Evolutionary conservation across 2,797 vertebrate genomes (phyloP).

Genomic region (Neosilurus mollespiculum): DNA sequence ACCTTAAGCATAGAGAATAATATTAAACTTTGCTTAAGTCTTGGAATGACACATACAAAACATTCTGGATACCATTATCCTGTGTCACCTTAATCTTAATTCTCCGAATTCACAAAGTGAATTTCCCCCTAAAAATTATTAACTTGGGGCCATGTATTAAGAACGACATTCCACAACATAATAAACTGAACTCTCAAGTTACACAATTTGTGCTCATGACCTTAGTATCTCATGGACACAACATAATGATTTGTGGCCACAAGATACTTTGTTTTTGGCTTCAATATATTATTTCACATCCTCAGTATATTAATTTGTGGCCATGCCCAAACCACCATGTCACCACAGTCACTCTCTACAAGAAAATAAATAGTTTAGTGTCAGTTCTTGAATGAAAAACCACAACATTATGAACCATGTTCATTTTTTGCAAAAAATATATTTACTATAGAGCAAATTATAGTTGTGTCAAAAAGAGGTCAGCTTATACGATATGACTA

Average conservation of each 20-base stretch:
- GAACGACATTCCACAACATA: slow-evolving; percentile 9
- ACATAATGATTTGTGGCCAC: slow-evolving; percentile 15
- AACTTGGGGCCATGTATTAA: slow-evolving; percentile 13
- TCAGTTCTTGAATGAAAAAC: not conserved
- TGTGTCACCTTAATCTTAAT: not conserved
- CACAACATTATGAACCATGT: not conserved
- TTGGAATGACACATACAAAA: not conserved
- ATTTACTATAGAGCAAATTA: not conserved
- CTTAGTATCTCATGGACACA: slow-evolving; percentile 17
- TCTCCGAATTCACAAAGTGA: not conserved
- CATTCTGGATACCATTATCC: not conserved
- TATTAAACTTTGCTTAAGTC: not conserved
- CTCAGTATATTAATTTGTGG: not conserved
- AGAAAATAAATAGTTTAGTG: not conserved
- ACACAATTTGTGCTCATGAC: slow-evolving; percentile 5
- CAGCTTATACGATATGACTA: not conserved
- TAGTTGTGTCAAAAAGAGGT: not conserved
- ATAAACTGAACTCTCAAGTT: slow-evolving; percentile 3
- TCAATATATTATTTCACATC: not conserved
- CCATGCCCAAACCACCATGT: slow-evolving; percentile 4
- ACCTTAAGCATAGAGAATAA: not conserved
- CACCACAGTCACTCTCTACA: not conserved
- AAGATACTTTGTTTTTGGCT: slow-evolving; percentile 18
- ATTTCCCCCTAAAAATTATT: not conserved
- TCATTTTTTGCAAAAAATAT: not conserved